Conservation (phyloP, 1,140 invertebrate species). For the Eurytemora carolleeae region DNA sequence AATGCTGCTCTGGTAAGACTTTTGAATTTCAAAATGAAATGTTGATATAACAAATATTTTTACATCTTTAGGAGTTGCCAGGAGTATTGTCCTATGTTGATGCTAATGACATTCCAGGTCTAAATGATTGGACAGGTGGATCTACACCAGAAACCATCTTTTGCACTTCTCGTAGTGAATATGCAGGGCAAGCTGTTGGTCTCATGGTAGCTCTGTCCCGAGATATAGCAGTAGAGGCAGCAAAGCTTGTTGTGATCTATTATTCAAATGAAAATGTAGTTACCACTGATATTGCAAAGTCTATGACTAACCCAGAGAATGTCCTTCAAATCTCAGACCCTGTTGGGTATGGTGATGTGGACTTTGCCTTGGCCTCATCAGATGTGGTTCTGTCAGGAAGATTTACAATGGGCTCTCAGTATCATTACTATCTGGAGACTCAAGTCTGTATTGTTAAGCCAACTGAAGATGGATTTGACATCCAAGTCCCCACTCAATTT, state of each 20-base stretch:
- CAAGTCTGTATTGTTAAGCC: slow-evolving; percentile 24
- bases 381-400: slow-evolving; percentile 22
- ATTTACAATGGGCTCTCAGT: slow-evolving; percentile 25
- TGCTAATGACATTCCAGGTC: slow-evolving; percentile 26
- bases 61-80: slow-evolving; percentile 18
- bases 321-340: not conserved
- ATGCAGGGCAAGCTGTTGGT: slow-evolving; percentile 34
- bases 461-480: slow-evolving; percentile 16
- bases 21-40: not conserved
- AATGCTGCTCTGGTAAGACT: slow-evolving; percentile 22
- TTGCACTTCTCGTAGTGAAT: slow-evolving; percentile 31
- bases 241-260: slow-evolving; percentile 24
- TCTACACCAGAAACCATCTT: slow-evolving; percentile 25
- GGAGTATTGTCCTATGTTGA: slow-evolving; percentile 26
- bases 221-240: slow-evolving; percentile 26
- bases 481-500: slow-evolving; percentile 33
- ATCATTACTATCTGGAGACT: slow-evolving; percentile 30
- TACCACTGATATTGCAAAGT: not conserved
- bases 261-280: slow-evolving; percentile 22
- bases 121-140: slow-evolving; percentile 20
- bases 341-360: slow-evolving; percentile 1
- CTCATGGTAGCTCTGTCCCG: slow-evolving; percentile 26
- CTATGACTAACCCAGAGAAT: not conserved
- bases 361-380: not conserved
- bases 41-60: not conserved